Percentiles rank a stretch among this genome's conserved stretches.
phyloP scores from a whole-genome alignment of 2,113 vertebrate species.

The Onychostruthus taczanowskii region DNA sequence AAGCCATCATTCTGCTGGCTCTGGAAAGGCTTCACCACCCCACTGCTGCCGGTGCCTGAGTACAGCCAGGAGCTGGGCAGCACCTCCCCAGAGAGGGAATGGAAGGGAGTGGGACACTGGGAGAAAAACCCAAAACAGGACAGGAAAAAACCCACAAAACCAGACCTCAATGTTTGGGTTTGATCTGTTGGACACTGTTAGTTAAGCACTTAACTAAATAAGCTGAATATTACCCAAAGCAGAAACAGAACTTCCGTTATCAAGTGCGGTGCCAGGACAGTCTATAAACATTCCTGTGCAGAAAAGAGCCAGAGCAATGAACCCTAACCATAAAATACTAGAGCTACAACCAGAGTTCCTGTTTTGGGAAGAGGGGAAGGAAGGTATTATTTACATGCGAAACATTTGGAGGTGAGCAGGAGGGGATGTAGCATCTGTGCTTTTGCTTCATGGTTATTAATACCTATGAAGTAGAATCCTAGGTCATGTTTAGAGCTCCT shows the following conservation, averaged over 20 bases:
- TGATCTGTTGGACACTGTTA: background rate
- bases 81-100: background rate
- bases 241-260: background rate
- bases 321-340: background rate
- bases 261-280: background rate
- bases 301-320: background rate
- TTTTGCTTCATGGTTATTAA: background rate
- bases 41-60: background rate
- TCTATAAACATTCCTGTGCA: background rate
- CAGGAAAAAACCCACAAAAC: accelerated
- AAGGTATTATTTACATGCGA: background rate
- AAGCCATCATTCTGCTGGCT: accelerated
- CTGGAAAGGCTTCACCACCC: background rate
- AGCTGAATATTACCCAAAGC: background rate
- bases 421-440: background rate
- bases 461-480: background rate
- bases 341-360: background rate
- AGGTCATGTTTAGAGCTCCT: background rate
- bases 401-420: background rate
- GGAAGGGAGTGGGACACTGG: background rate
- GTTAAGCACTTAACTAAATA: background rate
- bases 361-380: background rate
- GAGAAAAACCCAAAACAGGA: too few species aligned
- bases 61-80: background rate
- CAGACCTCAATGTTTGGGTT: background rate